Evolutionary conservation across 2,797 vertebrate genomes (phyloP), one percentile per base, ranked within the genome.

Genomic region (Neosalanx taihuensis): DNA sequence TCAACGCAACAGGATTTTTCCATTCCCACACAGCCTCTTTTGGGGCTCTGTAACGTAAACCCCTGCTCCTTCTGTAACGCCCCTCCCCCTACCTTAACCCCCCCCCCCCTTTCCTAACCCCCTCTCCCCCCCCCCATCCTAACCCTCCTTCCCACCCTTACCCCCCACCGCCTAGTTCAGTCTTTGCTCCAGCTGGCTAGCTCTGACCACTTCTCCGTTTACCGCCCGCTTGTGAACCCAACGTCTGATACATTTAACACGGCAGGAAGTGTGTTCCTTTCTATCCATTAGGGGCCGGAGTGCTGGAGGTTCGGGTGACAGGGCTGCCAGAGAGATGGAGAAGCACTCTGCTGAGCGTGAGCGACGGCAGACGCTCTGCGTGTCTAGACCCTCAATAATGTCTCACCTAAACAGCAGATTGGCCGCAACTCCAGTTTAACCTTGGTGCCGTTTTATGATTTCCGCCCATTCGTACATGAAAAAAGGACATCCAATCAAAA

Each of bases 291-390:
- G 72, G 58, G 35, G 35, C 12, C 7, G 69, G 49, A 73, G 79
- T 61, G 35, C 12, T 18, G 69, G 49, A 73, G 79, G 63, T 69
- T 71, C 33, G 71, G 41, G 41, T 41, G 56, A 65, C 53, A 59
- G 57, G 30, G 17, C 15, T 29, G 31, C 26, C 46, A 73, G 81
- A 79, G 33, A 79, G 33, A 59, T 76, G 76, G 73, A 73, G 70
- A 72, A 81, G 2, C 72, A 60, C 58, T 80, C 60, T 29, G 53
- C 67, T 66, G 15, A 3, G 49, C 23, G 49, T 18, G 1, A 13
- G 51, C 37, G 29, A 33, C 73, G 76, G 72, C 77, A 76, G 75
- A 81, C 83, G 79, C 79, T 83, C 75, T 72, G 70, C 77, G 73
- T 76, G 79, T 64, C 53, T 65, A 81, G 76, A 78, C 20, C 76